Evolutionary conservation across 2,113 vertebrate genomes (phyloP).

Genomic region (Oceanodroma tethys): DNA sequence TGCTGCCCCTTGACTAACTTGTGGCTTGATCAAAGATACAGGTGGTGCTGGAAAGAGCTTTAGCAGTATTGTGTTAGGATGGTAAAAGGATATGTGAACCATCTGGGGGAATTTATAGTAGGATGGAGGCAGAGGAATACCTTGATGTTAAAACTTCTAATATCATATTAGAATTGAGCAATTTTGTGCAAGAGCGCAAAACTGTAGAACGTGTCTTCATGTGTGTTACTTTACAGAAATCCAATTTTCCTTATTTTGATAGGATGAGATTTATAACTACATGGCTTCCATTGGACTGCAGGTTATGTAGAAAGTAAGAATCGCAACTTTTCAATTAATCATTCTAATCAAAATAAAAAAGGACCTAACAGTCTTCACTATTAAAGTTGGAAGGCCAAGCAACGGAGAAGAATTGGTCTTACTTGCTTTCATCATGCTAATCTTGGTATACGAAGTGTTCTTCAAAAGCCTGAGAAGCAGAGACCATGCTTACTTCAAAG

Average conservation of each 20-base stretch:
- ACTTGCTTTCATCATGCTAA: background rate
- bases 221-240: background rate
- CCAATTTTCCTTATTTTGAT: background rate
- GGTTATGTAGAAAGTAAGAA: background rate
- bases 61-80: background rate
- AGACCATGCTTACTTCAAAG: constrained; percentile 20
- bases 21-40: background rate
- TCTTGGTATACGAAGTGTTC: background rate
- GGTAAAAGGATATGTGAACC: background rate
- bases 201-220: background rate
- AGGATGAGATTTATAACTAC: background rate
- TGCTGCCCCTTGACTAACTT: background rate
- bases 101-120: background rate
- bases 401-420: background rate
- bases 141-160: background rate
- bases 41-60: background rate
- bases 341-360: background rate
- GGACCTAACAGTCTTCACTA: background rate
- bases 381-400: background rate
- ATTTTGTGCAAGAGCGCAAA: background rate
- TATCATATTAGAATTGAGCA: background rate
- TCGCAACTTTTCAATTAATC: background rate
- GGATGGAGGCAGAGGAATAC: background rate
- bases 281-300: background rate
- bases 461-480: background rate